phyloP scores from a whole-genome alignment of 1,140 invertebrate species.

The Harpegnathos saltator region DNA sequence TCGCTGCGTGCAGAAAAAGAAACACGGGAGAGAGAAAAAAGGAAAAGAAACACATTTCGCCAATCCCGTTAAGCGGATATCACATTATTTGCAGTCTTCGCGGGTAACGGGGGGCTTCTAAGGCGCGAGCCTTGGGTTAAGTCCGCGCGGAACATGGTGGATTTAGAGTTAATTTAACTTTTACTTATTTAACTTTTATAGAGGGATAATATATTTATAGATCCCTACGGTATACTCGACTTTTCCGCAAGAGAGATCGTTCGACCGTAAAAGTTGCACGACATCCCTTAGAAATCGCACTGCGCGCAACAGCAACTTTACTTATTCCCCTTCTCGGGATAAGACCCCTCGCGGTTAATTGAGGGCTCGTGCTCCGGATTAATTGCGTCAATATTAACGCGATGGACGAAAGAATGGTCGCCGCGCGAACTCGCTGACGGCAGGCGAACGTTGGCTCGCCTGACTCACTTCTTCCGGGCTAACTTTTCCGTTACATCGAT shows the following conservation, averaged over 20 bases:
- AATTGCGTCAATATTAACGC: conserved; percentile 8
- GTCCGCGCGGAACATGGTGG: conserved; percentile 34
- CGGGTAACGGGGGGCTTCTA: conserved; percentile 9
- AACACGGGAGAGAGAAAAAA: too few species aligned
- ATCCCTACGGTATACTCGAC: conserved; percentile 26
- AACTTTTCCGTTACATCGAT: background rate
- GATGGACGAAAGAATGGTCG: background rate
- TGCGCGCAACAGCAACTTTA: conserved; percentile 37
- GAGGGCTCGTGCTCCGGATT: background rate
- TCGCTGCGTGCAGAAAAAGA: background rate
- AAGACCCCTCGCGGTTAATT: conserved; percentile 25
- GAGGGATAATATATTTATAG: conserved; percentile 65
- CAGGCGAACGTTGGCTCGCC: background rate
- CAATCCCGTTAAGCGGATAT: conserved; percentile 18
- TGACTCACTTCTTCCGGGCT: background rate
- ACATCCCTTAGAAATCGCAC: conserved; percentile 49
- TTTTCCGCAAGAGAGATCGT: conserved; percentile 42
- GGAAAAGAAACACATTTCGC: too few species aligned
- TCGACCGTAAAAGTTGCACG: conserved; percentile 47
- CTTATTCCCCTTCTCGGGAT: background rate
- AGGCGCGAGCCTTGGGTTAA: conserved; percentile 51
- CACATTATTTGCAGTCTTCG: conserved; percentile 40
- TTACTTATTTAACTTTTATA: conserved; percentile 69
- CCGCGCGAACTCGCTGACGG: background rate
- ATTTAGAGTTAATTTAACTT: conserved; percentile 71